These are phyloP conservation scores for Eulimnadia texana DNA, from an alignment of 1,140 invertebrate species.

Conservation along the genomic window DNA sequence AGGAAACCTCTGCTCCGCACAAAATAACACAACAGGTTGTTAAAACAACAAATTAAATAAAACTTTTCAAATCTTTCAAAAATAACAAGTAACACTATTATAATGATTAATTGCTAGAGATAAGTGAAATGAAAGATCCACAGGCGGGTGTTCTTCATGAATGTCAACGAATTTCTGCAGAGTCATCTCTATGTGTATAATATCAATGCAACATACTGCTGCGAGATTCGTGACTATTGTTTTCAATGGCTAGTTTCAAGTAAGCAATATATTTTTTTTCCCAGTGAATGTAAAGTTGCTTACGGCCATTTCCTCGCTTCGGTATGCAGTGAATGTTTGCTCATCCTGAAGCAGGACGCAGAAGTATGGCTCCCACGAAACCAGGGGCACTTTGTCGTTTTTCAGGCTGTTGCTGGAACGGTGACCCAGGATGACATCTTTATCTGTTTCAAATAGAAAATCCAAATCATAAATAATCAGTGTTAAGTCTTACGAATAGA, in stretches of 20 bases:
- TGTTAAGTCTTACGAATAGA: not conserved
- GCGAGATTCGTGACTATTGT: too few relatives aligned
- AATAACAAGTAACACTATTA: too few relatives aligned
- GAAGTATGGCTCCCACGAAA: slow-evolving; percentile 68
- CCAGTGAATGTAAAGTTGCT: slow-evolving; percentile 30
- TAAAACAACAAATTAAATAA: too few relatives aligned
- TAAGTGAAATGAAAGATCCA: too few relatives aligned
- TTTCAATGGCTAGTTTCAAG: too few relatives aligned
- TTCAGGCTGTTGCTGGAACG: slow-evolving; percentile 27
- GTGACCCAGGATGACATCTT: slow-evolving; percentile 30
- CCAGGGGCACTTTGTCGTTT: slow-evolving; percentile 26
- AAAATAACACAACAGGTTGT: not conserved
- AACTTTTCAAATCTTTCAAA: too few relatives aligned
- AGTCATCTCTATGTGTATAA: too few relatives aligned
- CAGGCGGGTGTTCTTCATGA: too few relatives aligned
- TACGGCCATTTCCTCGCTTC: slow-evolving; percentile 74
- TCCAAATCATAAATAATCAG: not conserved
- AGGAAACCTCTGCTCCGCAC: not conserved
- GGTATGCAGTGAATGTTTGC: slow-evolving; percentile 66
- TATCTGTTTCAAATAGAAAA: slow-evolving; percentile 27
- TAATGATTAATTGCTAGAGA: too few relatives aligned
- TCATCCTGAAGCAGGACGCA: slow-evolving; percentile 74
- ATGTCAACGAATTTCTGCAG: too few relatives aligned
- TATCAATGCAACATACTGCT: too few relatives aligned
- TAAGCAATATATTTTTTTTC: too few relatives aligned